phyloP scores from a whole-genome alignment of 2,888 invertebrate species.

The Cecidostiba fungosa region DNA sequence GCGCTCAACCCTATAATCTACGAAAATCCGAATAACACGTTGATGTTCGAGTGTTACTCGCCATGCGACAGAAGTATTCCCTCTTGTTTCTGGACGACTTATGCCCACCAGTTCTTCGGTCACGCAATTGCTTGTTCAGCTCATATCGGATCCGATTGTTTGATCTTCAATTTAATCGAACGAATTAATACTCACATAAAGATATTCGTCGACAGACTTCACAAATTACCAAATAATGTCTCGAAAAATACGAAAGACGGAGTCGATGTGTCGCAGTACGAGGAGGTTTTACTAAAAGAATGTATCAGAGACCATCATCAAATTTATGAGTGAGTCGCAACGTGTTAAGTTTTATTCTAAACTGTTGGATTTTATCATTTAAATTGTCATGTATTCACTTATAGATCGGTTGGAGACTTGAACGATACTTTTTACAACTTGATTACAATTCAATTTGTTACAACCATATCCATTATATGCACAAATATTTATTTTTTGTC shows the following conservation, averaged over 20 bases:
- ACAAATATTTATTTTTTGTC: slow-evolving; percentile 26
- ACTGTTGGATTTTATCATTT: not conserved
- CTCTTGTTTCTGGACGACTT: not conserved
- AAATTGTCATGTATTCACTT: not conserved
- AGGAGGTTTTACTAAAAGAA: not conserved
- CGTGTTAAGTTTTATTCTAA: not conserved
- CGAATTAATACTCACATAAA: not conserved
- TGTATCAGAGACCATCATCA: not conserved
- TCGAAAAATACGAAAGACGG: not conserved
- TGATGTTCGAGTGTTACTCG: not conserved
- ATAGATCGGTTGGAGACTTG: not conserved
- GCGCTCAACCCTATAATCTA: slow-evolving; percentile 13
- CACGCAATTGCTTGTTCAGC: not conserved
- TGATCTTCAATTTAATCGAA: slow-evolving; percentile 4
- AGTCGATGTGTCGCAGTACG: not conserved
- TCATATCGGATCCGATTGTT: slow-evolving; percentile 8
- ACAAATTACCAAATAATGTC: not conserved
- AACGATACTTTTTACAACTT: not conserved
- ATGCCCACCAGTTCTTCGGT: not conserved
- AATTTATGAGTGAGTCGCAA: not conserved
- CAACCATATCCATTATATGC: slow-evolving; percentile 16
- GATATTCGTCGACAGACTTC: not conserved
- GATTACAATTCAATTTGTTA: not conserved
- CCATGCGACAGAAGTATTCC: not conserved
- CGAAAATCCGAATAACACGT: not conserved